Conservation (phyloP, 2,888 invertebrate species). For the Heliconius sara region DNA sequence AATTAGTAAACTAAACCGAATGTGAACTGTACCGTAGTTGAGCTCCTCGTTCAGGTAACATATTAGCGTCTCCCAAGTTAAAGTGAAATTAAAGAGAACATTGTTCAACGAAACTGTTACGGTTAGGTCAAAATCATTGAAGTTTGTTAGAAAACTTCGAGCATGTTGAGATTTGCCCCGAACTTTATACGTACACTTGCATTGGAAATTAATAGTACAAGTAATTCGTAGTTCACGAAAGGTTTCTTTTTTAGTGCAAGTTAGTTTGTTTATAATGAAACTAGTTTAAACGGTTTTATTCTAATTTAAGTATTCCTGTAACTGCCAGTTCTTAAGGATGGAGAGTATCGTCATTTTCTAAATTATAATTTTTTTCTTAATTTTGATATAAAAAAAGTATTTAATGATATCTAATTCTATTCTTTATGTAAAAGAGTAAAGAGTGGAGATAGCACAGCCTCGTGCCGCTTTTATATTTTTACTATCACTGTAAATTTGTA, state of each 20-base stretch:
- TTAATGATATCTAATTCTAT: not conserved
- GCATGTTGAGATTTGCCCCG: slow-evolving; percentile 32
- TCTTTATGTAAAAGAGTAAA: not conserved
- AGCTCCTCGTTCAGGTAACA: slow-evolving; percentile 50
- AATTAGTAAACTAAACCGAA: not conserved
- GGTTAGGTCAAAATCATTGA: slow-evolving; percentile 45
- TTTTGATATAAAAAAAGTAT: too few relatives aligned
- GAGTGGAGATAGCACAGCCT: not conserved
- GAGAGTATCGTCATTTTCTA: too few relatives aligned
- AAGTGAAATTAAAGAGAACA: slow-evolving; percentile 61
- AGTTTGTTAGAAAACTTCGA: slow-evolving; percentile 47
- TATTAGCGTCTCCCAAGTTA: slow-evolving; percentile 55
- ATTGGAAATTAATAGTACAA: slow-evolving; percentile 31
- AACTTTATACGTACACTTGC: slow-evolving; percentile 38
- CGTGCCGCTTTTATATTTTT: not conserved
- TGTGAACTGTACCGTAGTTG: slow-evolving; percentile 30
- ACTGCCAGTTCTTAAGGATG: too few relatives aligned
- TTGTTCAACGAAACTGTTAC: slow-evolving; percentile 56
- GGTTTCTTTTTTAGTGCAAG: not conserved
- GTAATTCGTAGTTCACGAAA: not conserved
- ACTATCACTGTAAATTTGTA: too few relatives aligned
- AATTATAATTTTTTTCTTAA: too few relatives aligned
- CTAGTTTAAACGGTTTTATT: not conserved
- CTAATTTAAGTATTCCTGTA: not conserved
- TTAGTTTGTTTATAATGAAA: not conserved